Evolutionary conservation across 2,113 vertebrate species (phyloP), one percentile per base, ranked within the genome.

Genomic region (Ornithorhynchus anatinus): DNA sequence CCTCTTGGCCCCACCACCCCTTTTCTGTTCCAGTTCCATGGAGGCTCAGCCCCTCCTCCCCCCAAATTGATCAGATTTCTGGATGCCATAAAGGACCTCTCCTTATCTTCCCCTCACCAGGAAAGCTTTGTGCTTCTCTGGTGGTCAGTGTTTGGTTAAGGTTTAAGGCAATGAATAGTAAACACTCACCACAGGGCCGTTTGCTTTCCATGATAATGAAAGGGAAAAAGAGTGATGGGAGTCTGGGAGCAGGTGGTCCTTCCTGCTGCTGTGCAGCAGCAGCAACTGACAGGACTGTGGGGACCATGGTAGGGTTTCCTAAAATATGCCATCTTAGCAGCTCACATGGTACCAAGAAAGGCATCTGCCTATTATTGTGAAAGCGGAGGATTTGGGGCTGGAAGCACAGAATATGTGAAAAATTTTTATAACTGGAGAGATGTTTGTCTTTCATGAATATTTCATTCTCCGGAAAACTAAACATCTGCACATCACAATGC

Each of bases 401-500:
- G 62, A 65, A 79, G 10, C 6, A 60, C 45, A 75, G 13, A 29
- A 57, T 33, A 59, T 53, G 51, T 72, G 80, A 82, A 89, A 91
- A 85, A 84, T n/a, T n/a, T n/a, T n/a, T 74, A 70, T 66, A 79
- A 81, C 48, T 31, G 72, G 31, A 77, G 47, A 75, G 61, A 77
- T 40, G 83, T 77, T 84, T 77, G 52, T 83, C 63, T 77, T 31
- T 40, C 68, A 74, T 83, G 70, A 73, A 86, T 86, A 77, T 82
- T 91, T 85, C 79, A 86, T 85, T 75, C 72, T 53, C 52, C 76
- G 75, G 75, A 59, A 76, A 88, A 61, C 52, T 75, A 59, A 59
- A 47, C 39, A 74, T 84, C 80, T 80, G 57, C 8, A 37, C 14
- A 25, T 66, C 66, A 82, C 14, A 37, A 62, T 60, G 60, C 17